phyloP scores from a whole-genome alignment of 2,113 vertebrate genomes.

The Chloroceryle aenea region DNA sequence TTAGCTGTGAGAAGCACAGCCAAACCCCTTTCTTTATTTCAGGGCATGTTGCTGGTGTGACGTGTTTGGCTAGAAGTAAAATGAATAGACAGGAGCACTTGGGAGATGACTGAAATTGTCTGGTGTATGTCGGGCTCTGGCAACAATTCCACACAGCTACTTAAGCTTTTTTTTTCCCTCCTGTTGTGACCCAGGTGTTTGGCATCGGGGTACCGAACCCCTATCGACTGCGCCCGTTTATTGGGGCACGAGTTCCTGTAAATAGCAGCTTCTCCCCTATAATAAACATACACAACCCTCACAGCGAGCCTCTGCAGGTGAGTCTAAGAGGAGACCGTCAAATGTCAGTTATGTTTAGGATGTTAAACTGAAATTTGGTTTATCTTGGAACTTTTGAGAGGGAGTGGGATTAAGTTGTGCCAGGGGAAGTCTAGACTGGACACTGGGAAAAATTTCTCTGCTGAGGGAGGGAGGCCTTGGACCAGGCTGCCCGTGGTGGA shows the following conservation, averaged over 20 bases:
- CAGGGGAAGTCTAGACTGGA: too few species aligned
- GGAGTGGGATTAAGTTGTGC: too few species aligned
- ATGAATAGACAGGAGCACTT: not conserved
- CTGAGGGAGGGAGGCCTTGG: too few species aligned
- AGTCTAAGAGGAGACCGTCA: not conserved
- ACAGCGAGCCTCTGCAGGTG: slow-evolving; percentile 97
- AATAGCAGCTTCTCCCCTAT: slow-evolving; percentile 99
- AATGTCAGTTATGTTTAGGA: not conserved
- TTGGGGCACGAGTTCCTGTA: slow-evolving; percentile 96
- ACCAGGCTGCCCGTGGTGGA: too few species aligned
- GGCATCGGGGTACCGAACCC: slow-evolving; percentile 97
- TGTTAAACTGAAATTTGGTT: not conserved
- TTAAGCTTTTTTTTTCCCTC: not conserved
- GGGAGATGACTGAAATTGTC: not conserved
- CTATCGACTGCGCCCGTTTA: slow-evolving; percentile 94
- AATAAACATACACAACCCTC: slow-evolving; percentile 97
- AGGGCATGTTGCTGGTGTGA: not conserved
- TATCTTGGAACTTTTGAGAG: not conserved
- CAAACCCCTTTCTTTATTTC: not conserved
- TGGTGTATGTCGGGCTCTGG: not conserved
- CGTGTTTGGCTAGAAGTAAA: not conserved
- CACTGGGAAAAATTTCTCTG: too few species aligned
- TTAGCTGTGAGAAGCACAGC: not conserved
- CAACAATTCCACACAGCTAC: not conserved
- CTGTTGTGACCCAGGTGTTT: slow-evolving; percentile 87